Conservation (phyloP, 1,140 invertebrate species). For the Adelges cooleyi region DNA sequence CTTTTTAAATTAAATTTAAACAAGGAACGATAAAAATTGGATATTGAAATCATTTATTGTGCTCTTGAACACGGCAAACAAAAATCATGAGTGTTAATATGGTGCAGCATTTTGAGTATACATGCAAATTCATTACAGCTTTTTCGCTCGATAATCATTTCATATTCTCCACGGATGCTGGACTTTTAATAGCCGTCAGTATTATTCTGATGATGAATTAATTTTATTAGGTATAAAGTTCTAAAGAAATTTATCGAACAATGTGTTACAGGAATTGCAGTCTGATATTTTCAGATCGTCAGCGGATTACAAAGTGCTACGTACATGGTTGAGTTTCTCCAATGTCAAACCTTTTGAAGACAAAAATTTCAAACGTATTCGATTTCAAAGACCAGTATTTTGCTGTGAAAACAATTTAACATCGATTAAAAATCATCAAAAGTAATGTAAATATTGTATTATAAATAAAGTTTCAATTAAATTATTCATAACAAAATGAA, state of each 20-base stretch:
- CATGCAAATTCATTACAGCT: background rate
- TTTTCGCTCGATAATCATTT: background rate
- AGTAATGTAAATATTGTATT: background rate
- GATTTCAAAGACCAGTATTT: background rate
- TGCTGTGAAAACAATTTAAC: background rate
- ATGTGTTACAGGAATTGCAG: background rate
- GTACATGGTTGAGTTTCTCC: background rate
- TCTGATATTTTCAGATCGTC: slow-evolving; percentile 3
- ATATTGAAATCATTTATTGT: too few relatives aligned
- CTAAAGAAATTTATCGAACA: background rate
- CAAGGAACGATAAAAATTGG: too few relatives aligned
- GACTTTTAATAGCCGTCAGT: background rate
- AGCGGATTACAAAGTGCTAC: background rate
- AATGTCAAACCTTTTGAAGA: slow-evolving; percentile 16
- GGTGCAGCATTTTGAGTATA: background rate
- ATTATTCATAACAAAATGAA: too few relatives aligned
- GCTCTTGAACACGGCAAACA: too few relatives aligned
- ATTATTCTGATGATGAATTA: too few relatives aligned
- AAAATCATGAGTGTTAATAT: background rate
- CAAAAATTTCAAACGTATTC: background rate
- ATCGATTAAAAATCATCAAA: background rate
- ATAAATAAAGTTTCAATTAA: too few relatives aligned
- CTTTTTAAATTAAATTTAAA: too few relatives aligned
- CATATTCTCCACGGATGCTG: background rate
- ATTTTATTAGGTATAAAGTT: too few relatives aligned